Evolutionary conservation across 2,113 vertebrate genomes (phyloP).

Genomic region (Rhea pennata): DNA sequence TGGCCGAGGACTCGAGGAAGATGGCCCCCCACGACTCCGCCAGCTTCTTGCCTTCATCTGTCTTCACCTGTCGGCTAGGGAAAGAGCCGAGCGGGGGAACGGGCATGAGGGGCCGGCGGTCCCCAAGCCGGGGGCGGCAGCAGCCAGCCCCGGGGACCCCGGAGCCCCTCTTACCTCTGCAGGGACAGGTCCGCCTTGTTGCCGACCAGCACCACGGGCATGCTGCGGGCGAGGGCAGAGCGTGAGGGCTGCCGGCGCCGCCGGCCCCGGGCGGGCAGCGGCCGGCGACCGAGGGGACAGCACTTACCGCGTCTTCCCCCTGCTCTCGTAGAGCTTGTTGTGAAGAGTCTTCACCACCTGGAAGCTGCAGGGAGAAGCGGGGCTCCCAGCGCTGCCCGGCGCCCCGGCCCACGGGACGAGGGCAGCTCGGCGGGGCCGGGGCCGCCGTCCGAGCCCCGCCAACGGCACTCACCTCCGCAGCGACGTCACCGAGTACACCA

Average conservation of each 20-base stretch:
- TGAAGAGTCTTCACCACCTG: slow-evolving; percentile 86
- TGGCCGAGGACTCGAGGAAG: slow-evolving; percentile 87
- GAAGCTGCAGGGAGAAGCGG: slow-evolving; percentile 78
- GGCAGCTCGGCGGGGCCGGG: not conserved
- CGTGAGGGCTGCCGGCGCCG: fast-evolving
- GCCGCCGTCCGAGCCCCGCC: not conserved
- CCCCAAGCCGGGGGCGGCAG: not conserved
- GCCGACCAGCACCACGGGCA: slow-evolving; percentile 87
- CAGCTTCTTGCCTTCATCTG: slow-evolving; percentile 86
- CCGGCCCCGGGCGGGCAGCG: fast-evolving
- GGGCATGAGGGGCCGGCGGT: not conserved
- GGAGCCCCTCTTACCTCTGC: slow-evolving; percentile 76
- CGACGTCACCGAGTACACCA: slow-evolving; percentile 87
- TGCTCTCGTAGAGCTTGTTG: slow-evolving; percentile 84
- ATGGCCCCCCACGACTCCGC: slow-evolving; percentile 83
- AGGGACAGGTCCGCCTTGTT: slow-evolving; percentile 89
- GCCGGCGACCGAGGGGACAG: fast-evolving
- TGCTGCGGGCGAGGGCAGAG: slow-evolving; percentile 59
- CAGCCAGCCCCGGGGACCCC: not conserved
- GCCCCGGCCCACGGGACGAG: no score
- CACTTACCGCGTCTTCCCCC: slow-evolving; percentile 85
- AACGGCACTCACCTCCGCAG: slow-evolving; percentile 79
- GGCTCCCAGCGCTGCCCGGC: not conserved
- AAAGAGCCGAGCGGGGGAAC: not conserved
- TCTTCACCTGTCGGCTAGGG: slow-evolving; percentile 72